Evolutionary conservation across 2,888 invertebrate genomes (phyloP).

Genomic region (Chrysomela aeneicollis): DNA sequence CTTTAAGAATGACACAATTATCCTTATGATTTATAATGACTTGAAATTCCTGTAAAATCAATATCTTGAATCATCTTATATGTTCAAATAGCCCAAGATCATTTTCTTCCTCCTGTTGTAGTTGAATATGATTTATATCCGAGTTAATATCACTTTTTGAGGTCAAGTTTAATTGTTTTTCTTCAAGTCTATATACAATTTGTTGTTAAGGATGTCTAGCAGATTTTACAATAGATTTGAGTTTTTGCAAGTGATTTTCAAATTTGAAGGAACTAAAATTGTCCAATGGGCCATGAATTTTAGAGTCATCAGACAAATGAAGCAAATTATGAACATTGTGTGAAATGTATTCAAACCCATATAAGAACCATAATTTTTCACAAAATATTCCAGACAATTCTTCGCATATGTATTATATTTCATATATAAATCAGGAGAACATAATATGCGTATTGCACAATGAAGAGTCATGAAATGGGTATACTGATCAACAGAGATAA

Average conservation of each 20-base stretch:
- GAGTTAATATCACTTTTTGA: no score
- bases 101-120: neutral
- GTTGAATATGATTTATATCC: no score
- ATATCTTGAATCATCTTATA: neutral
- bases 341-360: slow-evolving; percentile 35
- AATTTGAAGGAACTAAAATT: slow-evolving; percentile 39
- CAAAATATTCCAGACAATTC: slow-evolving; percentile 39
- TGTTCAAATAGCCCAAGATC: neutral
- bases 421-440: slow-evolving; percentile 9
- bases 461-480: slow-evolving; percentile 38
- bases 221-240: slow-evolving; percentile 15
- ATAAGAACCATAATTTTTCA: slow-evolving; percentile 33
- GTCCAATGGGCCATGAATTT: slow-evolving; percentile 35
- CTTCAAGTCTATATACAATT: slow-evolving; percentile 29
- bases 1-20: slow-evolving; percentile 1
- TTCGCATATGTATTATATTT: slow-evolving; percentile 35
- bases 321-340: slow-evolving; percentile 43
- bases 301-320: slow-evolving; percentile 36
- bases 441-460: slow-evolving; percentile 40
- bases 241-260: slow-evolving; percentile 37
- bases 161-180: neutral
- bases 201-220: slow-evolving; percentile 36
- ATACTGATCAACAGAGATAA: slow-evolving; percentile 29
- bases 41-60: neutral
- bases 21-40: neutral